phyloP scores from a whole-genome alignment of 2,797 vertebrate species.

The Ptychadena robeensis region DNA sequence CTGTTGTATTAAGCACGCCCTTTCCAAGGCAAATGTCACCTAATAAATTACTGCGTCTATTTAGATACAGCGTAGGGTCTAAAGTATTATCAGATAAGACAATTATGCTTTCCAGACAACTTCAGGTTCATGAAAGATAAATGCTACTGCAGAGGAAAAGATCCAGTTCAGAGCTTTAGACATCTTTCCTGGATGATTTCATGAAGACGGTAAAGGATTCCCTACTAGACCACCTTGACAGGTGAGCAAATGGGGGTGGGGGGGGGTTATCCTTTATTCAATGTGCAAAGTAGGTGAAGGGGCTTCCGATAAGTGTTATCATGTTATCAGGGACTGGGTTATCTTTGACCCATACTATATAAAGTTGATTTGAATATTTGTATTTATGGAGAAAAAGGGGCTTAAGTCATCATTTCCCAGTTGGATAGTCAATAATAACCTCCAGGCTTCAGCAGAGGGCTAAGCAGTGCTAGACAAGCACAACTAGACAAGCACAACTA shows the following conservation, averaged over 20 bases:
- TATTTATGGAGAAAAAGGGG: not conserved
- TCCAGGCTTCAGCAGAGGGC: not conserved
- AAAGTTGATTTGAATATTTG: too few relatives aligned
- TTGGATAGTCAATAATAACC: not conserved
- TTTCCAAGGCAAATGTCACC: conserved; percentile 1
- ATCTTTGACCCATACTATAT: too few relatives aligned
- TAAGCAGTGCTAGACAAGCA: not conserved
- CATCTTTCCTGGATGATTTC: not conserved
- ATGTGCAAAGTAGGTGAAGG: not conserved
- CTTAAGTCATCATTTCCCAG: not conserved
- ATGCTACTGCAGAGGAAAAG: conserved; percentile 16
- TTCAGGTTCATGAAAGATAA: conserved; percentile 31
- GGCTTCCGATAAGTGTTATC: not conserved
- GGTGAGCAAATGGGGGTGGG: conserved; percentile 3
- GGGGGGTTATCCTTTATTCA: not conserved
- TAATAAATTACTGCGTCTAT: conserved; percentile 41
- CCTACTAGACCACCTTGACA: not conserved
- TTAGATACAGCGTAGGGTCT: conserved; percentile 42
- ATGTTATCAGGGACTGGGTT: too few relatives aligned
- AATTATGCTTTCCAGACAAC: conserved; percentile 39
- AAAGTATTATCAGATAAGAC: conserved; percentile 62
- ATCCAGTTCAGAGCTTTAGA: not conserved
- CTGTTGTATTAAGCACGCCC: conserved; percentile 44
- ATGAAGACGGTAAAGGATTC: conserved; percentile 1
- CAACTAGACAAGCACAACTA: not conserved